Base-by-base conservation (phyloP, 1,140 invertebrate genomes). In the Saccostrea echinata region DNA sequence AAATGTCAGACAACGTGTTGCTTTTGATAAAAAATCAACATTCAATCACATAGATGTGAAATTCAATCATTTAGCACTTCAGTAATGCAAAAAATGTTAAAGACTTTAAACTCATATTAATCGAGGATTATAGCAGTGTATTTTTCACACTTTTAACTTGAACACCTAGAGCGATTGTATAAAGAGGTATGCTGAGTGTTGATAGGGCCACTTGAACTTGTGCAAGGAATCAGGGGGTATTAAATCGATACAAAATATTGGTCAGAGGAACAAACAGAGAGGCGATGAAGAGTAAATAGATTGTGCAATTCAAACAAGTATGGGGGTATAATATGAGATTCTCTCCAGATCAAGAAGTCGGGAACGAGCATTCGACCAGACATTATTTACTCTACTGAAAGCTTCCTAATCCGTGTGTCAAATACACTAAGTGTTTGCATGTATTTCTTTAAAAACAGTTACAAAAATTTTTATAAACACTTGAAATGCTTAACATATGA, bases 161-260 rank as follows among this genome's bases (percentile, higher is more conserved):
- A 30, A 76, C 68, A 76, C 68, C 68, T 76, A 76, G 27, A 8
- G 68, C 24, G 68, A 30, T 76, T 33, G 68, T 76, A 33, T 76
- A 33, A 76, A 76, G 27, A 76, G 68, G 68, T 30, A 30, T 33
- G 16, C 27, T 18, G 68, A 76, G 24, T 76, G 68, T 24, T 76
- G 68, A 76, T 76, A 76, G 68, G 68, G 30, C 68, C 68, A 76
- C 68, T 76, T 76, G 68, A 76, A 76, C 68, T 76, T 16, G 68
- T 76, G 24, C 27, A 76, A 76, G 68, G 18, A 76, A 76, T 76
- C 68, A 76, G 68, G 68, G 68, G 68, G 68, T 76, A 76, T 76
- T 76, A 76, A 76, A 76, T 76, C 68, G 68, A 76, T 76, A 76
- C 68, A 76, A 76, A 76, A 76, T 76, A 76, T 76, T 76, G 68